Base-by-base conservation (phyloP, 2,113 vertebrate species). In the Hydrochoerus hydrochaeris region DNA sequence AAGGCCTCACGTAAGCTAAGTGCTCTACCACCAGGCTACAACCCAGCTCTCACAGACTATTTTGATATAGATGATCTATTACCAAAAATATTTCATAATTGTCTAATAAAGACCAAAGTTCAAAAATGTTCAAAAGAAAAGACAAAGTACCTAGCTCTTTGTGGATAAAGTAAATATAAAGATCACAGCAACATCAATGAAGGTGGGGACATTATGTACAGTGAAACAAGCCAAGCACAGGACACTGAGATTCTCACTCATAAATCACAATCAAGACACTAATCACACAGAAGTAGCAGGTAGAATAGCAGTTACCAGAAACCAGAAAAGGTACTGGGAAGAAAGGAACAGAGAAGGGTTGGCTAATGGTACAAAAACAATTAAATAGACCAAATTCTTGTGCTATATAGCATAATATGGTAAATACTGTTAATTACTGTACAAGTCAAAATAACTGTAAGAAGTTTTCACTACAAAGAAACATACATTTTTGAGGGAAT, bases 51-150 rank as follows among this genome's bases (percentile, higher is more conserved):
- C 17, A 35, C 12, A 13, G 35, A 17, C 16, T 87, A 85, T 77
- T 88, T 96, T 91, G 63, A 95, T 32, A 83, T 22, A 30, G 11
- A 65, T 78, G 8, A 75, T 4, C 11, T 49, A 38, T 85, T 71
- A 84, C 44, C 57, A 73, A 93, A 30, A 95, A 58, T 71, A 89
- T n/a, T 96, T 97, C 49, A 49, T 22, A 93, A 86, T 44, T 84
- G 32, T 58, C 91, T 93, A 73, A 90, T 86, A 85, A 93, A 95
- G 8, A 77, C 41, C 57, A 90, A 84, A 17, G n/a, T 62, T 10
- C 1, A 57, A 62, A 86, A 54, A 75, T 54, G 5, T 57, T 44
- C 30, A 88, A 83, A 92, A 44, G 49, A 94, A 87, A 93, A 90
- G 26, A 73, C 17, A 88, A 92, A 93, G 92, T 16, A 60, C 16